Base-by-base conservation (phyloP, 1,140 invertebrate species). In the Vanessa tameamea region DNA sequence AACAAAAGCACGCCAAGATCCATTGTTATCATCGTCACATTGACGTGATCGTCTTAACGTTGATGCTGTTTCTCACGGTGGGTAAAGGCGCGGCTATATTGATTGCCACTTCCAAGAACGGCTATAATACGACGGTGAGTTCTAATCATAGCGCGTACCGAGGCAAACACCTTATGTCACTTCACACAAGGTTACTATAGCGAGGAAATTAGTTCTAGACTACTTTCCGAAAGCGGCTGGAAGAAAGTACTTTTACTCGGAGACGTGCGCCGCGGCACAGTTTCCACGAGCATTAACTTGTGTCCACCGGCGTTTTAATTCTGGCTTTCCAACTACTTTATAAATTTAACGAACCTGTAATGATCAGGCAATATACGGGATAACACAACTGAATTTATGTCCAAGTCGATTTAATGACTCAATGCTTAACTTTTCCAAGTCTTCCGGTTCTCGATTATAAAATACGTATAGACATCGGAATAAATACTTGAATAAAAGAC, bases 161-260 rank as follows among this genome's bases (percentile, higher is more conserved):
- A 82, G 68, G 72, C 78, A 74, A 85, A 79, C 76, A 77, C 80
- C 87, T 92, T 91, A 91, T 92, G 89, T 91, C 88, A 92, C 87
- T 76, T 81, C 77, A 80, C 77, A 86, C 86, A 88, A 87, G 87
- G 87, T 87, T 89, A 86, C 80, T 83, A 80, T 79, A 81, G 81
- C 77, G 82, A 86, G 86, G 87, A 90, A 88, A 90, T 87, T 87
- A 80, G 81, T 85, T 83, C 84, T 80, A 86, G 83, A 87, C 88
- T 78, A 84, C 85, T 91, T 91, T 92, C 87, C 84, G 89, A 92
- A 92, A 90, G 87, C 89, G 87, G 87, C 79, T 83, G 75, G 88
- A 92, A 92, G 90, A 92, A 91, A 92, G 89, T 90, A 91, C 89
- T 92, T 92, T 91, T 92, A 91, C 90, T 91, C 75, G 80, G 84